These are phyloP conservation scores for Eupeodes corollae DNA, from an alignment of 1,140 invertebrate genomes.

Conservation along the genomic window DNA sequence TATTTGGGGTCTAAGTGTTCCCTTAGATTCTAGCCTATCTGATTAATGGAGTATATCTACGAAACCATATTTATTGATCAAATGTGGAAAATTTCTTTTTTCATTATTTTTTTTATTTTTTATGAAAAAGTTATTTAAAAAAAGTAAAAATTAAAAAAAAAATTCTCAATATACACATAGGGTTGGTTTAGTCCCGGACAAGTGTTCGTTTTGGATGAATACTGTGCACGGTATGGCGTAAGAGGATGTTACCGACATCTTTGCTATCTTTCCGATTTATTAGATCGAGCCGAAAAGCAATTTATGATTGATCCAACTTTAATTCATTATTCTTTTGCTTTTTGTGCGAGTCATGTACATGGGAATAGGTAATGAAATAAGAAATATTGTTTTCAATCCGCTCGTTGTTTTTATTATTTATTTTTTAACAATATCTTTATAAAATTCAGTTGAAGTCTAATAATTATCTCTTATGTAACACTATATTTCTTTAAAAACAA, in stretches of 20 bases:
- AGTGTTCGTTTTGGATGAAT: slow-evolving; percentile 96
- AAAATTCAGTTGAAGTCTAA: too few species aligned
- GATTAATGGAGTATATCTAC: too few species aligned
- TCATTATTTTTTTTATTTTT: neutral
- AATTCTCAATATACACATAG: slow-evolving; percentile 38
- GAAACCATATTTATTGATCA: too few species aligned
- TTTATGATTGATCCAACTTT: slow-evolving; percentile 93
- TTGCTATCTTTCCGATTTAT: slow-evolving; percentile 88
- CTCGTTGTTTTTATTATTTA: too few species aligned
- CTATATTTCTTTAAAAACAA: too few species aligned
- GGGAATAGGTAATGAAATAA: slow-evolving; percentile 64
- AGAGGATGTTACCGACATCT: slow-evolving; percentile 93
- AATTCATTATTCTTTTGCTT: slow-evolving; percentile 97
- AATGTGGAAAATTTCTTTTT: too few species aligned
- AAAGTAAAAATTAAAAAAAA: neutral
- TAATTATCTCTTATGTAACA: too few species aligned
- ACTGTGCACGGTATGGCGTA: slow-evolving; percentile 94
- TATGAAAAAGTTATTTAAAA: slow-evolving; percentile 3
- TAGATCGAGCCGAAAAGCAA: slow-evolving; percentile 90
- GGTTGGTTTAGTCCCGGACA: slow-evolving; percentile 99
- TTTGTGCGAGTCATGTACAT: slow-evolving; percentile 97
- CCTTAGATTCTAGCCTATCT: too few species aligned
- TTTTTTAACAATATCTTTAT: too few species aligned
- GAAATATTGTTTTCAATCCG: too few species aligned
- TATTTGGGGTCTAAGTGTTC: too few species aligned